Conservation (phyloP, 2,888 invertebrate genomes). For the Rhynchonema sp. region DNA sequence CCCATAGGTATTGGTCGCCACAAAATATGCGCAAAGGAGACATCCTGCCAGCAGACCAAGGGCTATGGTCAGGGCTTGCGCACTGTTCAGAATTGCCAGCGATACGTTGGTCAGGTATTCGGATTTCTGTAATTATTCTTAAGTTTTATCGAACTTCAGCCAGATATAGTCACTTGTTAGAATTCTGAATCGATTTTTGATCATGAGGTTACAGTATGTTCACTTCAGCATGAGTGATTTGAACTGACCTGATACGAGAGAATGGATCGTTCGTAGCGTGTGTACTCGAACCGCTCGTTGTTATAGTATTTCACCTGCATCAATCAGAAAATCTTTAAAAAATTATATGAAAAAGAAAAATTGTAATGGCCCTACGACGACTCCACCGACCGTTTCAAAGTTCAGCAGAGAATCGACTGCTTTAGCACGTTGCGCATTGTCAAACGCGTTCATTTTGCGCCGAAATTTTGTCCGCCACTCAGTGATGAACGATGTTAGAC, state of each 20-base stretch:
- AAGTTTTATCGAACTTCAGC: no score
- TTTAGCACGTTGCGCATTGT: constrained; percentile 71
- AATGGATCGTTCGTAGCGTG: constrained; percentile 63
- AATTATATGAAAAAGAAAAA: background rate
- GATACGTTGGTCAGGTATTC: constrained; percentile 73
- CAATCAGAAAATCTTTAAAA: no score
- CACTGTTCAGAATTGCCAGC: constrained; percentile 65
- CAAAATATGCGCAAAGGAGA: constrained; percentile 66
- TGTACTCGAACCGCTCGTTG: constrained; percentile 73
- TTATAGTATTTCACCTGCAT: constrained; percentile 67
- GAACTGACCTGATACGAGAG: constrained; percentile 51
- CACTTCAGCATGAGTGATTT: background rate
- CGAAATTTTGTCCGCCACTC: constrained; percentile 95
- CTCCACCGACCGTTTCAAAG: constrained; percentile 73
- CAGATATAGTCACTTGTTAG: no score
- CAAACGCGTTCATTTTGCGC: constrained; percentile 74
- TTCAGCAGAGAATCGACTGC: constrained; percentile 78
- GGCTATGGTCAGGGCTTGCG: constrained; percentile 75
- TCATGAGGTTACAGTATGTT: no score
- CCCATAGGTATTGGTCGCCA: constrained; percentile 41
- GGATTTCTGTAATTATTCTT: constrained; percentile 44
- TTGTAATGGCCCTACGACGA: background rate
- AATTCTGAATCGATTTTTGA: no score
- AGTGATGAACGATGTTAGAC: constrained; percentile 65
- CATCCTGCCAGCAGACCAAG: constrained; percentile 56